phyloP scores from a whole-genome alignment of 2,888 invertebrate genomes.

The Andrena chrysosceles region DNA sequence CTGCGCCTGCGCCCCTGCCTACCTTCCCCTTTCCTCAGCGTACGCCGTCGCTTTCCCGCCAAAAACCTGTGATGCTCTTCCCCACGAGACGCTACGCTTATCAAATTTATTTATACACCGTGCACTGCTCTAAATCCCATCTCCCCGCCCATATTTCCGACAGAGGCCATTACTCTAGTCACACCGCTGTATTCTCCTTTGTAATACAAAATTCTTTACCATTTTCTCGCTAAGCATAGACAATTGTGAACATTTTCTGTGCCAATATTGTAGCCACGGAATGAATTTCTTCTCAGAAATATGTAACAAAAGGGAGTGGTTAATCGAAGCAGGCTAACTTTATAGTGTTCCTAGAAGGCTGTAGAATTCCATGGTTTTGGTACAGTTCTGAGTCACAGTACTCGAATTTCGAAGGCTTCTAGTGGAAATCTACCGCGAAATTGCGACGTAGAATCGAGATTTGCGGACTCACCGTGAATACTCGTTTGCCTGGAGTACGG shows the following conservation, averaged over 20 bases:
- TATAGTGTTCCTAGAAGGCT: not conserved
- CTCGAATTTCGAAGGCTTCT: not conserved
- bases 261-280: not conserved
- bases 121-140: not conserved
- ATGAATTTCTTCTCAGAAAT: not conserved
- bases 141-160: not conserved
- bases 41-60: slow-evolving; percentile 76
- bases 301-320: not conserved
- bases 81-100: slow-evolving; percentile 52
- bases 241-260: too few relatives aligned
- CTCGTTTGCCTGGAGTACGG: slow-evolving; percentile 81
- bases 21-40: slow-evolving; percentile 66
- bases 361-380: not conserved
- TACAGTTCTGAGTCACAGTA: slow-evolving; percentile 23
- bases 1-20: slow-evolving; percentile 66
- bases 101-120: slow-evolving; percentile 9
- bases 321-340: not conserved
- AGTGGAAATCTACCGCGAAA: not conserved
- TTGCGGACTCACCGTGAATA: slow-evolving; percentile 79
- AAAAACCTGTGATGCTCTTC: slow-evolving; percentile 69
- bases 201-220: not conserved
- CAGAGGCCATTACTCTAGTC: not conserved
- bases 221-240: not conserved
- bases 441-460: not conserved
- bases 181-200: not conserved